Evolutionary conservation across 2,888 invertebrate genomes (phyloP).

Genomic region (Tenthredo notha): DNA sequence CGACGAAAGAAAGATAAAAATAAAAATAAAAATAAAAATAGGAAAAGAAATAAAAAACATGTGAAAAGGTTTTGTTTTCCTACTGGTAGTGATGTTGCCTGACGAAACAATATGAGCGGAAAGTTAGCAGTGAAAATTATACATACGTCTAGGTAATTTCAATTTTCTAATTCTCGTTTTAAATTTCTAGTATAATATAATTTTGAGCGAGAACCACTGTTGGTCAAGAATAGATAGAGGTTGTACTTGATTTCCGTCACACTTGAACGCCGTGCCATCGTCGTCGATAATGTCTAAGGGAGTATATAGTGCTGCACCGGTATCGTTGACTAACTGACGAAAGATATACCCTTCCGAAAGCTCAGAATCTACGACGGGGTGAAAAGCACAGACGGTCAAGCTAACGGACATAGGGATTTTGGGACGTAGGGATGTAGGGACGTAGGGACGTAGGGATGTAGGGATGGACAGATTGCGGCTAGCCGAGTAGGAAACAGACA

Average conservation of each 20-base stretch:
- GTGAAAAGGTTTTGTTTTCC: neutral
- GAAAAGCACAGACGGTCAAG: conserved; percentile 66
- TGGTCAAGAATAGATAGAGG: conserved; percentile 71
- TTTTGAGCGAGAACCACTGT: conserved; percentile 65
- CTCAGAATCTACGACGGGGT: conserved; percentile 1
- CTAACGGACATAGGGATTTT: conserved; percentile 57
- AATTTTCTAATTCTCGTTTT: neutral
- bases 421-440: conserved; percentile 55
- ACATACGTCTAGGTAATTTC: neutral
- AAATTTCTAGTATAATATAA: neutral
- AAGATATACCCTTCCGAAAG: conserved; percentile 63
- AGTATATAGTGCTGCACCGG: conserved; percentile 54
- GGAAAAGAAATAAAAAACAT: neutral
- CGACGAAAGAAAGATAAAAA: neutral
- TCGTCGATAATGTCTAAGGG: conserved; percentile 69
- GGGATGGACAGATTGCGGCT: conserved; percentile 75
- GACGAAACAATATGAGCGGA: neutral
- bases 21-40: neutral
- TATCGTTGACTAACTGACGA: conserved; percentile 70
- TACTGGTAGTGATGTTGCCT: neutral
- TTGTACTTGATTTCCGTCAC: conserved; percentile 73
- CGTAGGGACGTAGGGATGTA: conserved; percentile 59
- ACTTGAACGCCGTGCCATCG: conserved; percentile 64
- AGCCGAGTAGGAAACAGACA: conserved; percentile 69
- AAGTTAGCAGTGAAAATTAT: neutral